Evolutionary conservation across 2,113 vertebrate genomes (phyloP).

Genomic region (Zosterops borbonicus): DNA sequence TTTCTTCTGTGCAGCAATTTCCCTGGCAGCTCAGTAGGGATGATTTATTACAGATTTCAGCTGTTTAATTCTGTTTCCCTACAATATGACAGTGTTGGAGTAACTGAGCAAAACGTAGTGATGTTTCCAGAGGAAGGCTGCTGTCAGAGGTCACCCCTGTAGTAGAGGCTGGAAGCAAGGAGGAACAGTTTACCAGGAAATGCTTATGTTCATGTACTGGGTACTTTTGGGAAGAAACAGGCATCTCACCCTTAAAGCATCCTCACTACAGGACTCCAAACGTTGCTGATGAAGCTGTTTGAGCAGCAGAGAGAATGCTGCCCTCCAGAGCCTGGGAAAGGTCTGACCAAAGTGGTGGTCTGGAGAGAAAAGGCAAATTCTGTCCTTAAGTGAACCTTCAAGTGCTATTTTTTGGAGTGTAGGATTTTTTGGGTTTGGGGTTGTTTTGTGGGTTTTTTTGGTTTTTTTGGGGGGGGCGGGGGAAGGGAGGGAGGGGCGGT

Average conservation of each 20-base stretch:
- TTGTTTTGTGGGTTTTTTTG: background rate
- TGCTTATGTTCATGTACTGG: background rate
- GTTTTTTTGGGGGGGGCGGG: background rate
- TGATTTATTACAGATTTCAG: background rate
- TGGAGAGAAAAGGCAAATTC: background rate
- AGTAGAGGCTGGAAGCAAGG: background rate
- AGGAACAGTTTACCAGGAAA: constrained; percentile 27
- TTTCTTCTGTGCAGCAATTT: background rate
- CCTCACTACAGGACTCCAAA: background rate
- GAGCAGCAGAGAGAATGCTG: background rate
- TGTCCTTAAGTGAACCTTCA: background rate
- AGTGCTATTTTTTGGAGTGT: background rate
- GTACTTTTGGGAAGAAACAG: background rate
- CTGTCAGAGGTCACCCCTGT: constrained; percentile 1
- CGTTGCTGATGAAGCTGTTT: background rate
- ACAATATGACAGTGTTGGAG: background rate
- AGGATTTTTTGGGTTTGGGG: too few relatives aligned
- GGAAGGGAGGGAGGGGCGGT: too few relatives aligned
- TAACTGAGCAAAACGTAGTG: background rate
- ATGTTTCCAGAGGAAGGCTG: background rate
- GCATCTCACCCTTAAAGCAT: background rate
- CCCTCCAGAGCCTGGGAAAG: constrained; percentile 10
- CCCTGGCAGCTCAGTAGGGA: background rate
- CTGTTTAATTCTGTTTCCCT: background rate
- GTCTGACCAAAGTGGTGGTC: background rate